A percentile compares a stretch with the other conserved stretches of the same genome.
Evolutionary conservation across 2,113 vertebrate genomes (phyloP).

Genomic region (Crotalus tigris): DNA sequence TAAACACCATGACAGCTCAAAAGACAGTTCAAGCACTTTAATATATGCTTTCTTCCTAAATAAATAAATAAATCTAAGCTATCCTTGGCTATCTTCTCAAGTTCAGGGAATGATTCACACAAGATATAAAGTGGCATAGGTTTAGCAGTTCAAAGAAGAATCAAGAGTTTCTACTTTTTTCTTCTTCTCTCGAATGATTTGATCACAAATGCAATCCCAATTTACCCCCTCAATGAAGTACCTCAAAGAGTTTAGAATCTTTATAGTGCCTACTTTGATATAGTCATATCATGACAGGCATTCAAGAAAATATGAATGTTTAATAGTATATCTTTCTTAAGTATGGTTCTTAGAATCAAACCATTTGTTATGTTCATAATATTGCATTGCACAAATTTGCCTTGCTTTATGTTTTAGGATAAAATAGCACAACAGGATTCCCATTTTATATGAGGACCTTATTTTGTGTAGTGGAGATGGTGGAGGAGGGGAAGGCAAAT

Average conservation of each 20-base stretch:
- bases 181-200: background rate
- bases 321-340: background rate
- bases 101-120: background rate
- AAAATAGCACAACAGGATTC: background rate
- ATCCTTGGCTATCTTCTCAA: background rate
- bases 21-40: background rate
- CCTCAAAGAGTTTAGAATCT: background rate
- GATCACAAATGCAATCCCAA: background rate
- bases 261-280: background rate
- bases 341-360: background rate
- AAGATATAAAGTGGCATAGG: background rate
- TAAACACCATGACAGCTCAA: background rate
- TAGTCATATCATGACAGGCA: background rate
- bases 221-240: background rate
- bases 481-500: background rate
- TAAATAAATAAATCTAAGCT: background rate
- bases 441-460: background rate
- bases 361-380: background rate
- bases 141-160: background rate
- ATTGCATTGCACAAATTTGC: background rate
- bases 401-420: background rate
- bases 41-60: background rate
- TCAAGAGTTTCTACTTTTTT: background rate
- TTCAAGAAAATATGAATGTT: background rate
- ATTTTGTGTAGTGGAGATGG: background rate